Evolutionary conservation across 2,888 invertebrate genomes (phyloP), one percentile per base, ranked within the genome.

Genomic region (Ceraclea dissimilis): DNA sequence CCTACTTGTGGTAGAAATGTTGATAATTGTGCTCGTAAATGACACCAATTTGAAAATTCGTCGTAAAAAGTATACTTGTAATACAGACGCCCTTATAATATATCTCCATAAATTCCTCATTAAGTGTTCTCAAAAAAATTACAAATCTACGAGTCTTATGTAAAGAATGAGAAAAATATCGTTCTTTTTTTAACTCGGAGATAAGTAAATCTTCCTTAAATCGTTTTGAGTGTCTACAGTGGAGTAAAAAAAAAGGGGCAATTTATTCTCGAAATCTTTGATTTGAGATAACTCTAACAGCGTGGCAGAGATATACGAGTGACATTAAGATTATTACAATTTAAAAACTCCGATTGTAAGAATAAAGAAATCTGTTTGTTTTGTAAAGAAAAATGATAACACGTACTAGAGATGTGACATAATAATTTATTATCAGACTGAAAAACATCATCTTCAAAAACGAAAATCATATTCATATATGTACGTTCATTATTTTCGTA

Each of bases 281-380:
- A 54, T 54, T 43, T 34, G 21, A 53, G 52, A 57, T 52, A 57
- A 39, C 8, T 44, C 44, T 22, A 16, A 17, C 2, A 16, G 34
- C 43, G 20, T 59, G 56, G 56, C 56, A 56, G 59, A 59, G 59
- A 59, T 56, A 47, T 56, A 56, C 51, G 59, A 54, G 53, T 48
- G 51, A 51, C 51, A 56, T 59, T 59, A 56, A 47, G 52, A 51
- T 49, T 56, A 59, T 56, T 53, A 53, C 59, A 53, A 56, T 59
- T 59, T 59, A 59, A 59, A 56, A 34, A 49, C 43, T 49, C 50
- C 13, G 13, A 39, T 39, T 13, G 39, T 39, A 16, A 13, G 39
- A 16, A 16, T n/a, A 39, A 39, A 39, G 16, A 39, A 39, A 39
- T 16, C 13, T 39, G 13, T 39, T 39, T 39, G 39, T 39, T 39